These are phyloP conservation scores for Colletes gigas DNA, from an alignment of 1,140 invertebrate genomes.

Conservation along the genomic window DNA sequence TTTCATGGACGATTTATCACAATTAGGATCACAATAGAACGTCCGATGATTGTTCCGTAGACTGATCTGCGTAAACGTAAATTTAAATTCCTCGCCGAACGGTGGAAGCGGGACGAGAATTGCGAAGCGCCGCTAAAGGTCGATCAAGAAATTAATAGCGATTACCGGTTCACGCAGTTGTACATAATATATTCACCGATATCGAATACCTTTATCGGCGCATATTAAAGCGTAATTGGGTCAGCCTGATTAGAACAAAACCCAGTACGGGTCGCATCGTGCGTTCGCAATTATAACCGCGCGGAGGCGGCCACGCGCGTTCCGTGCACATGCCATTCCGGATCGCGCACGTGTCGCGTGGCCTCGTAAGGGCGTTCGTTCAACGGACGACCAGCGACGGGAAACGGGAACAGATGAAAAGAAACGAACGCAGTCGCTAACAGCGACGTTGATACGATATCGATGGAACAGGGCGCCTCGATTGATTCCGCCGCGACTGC, in stretches of 20 bases:
- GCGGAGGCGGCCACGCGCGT: no score
- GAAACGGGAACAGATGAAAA: no score
- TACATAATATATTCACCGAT: background rate
- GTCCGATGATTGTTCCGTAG: no score
- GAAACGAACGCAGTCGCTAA: background rate
- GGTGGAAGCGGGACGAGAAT: background rate
- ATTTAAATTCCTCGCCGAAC: background rate
- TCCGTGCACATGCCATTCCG: background rate
- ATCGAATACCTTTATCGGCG: slow-evolving; percentile 13
- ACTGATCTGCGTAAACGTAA: no score
- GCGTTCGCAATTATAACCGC: slow-evolving; percentile 22
- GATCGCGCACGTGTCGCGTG: background rate
- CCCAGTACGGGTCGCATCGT: background rate
- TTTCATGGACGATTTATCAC: no score
- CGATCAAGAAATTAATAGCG: slow-evolving; percentile 26
- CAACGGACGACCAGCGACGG: background rate
- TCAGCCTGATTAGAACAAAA: slow-evolving; percentile 37
- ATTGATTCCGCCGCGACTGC: slow-evolving; percentile 7
- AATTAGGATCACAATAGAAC: no score
- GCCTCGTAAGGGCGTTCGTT: no score
- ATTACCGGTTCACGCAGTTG: slow-evolving; percentile 12
- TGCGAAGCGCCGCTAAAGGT: slow-evolving; percentile 7
- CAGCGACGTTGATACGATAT: slow-evolving; percentile 11
- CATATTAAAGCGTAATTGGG: slow-evolving; percentile 32
- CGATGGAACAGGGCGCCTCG: slow-evolving; percentile 3